phyloP scores from a whole-genome alignment of 2,797 vertebrate genomes.

The Diglossa cyanea region DNA sequence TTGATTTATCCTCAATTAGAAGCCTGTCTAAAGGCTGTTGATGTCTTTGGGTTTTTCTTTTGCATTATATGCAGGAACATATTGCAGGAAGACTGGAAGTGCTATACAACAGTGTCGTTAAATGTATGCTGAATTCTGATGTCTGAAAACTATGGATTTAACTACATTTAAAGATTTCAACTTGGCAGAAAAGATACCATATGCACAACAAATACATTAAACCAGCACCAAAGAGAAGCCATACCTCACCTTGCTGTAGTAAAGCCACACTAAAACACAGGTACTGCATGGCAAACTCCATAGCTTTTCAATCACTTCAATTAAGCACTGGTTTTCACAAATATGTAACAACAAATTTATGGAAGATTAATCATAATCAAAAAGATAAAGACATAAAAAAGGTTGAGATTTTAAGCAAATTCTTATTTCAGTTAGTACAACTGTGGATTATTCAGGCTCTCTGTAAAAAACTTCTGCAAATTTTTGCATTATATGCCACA shows the following conservation, averaged over 20 bases:
- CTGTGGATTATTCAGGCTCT: background rate
- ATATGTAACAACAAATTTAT: background rate
- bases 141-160: background rate
- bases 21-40: background rate
- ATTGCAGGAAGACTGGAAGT: background rate
- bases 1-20: background rate
- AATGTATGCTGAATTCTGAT: background rate
- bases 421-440: background rate
- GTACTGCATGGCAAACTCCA: background rate
- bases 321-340: background rate
- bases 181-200: background rate
- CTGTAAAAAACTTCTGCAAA: background rate
- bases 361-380: background rate
- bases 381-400: background rate
- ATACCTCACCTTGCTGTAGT: background rate
- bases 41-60: background rate
- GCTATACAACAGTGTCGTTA: rapidly evolving
- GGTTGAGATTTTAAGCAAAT: background rate
- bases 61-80: background rate
- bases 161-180: background rate
- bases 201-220: background rate
- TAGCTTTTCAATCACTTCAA: background rate
- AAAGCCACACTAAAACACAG: background rate
- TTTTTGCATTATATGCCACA: background rate
- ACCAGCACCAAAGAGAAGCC: background rate